These are phyloP conservation scores for Apostichopus leukothele DNA, from an alignment of 53 echinoderm and acorn worm species.

Conservation along the genomic window DNA sequence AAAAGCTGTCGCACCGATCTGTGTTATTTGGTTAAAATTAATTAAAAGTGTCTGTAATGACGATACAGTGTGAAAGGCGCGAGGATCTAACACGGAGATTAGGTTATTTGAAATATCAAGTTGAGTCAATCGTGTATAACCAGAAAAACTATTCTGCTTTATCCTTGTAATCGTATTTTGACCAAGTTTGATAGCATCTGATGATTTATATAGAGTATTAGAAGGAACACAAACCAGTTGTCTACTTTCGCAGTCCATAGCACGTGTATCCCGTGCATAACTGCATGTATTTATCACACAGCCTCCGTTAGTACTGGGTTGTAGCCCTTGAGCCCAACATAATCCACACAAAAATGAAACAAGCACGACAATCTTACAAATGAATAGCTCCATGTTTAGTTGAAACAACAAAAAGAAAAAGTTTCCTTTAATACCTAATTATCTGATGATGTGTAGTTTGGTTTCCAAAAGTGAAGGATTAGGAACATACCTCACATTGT, in stretches of 20 bases:
- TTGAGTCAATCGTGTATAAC: slow-evolving; percentile 56
- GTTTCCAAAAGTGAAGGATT: too few relatives aligned
- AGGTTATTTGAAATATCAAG: slow-evolving; percentile 76
- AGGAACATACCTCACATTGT: too few relatives aligned
- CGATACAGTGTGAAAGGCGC: slow-evolving; percentile 60
- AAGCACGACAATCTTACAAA: not conserved
- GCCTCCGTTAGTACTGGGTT: not conserved
- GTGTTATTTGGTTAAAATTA: slow-evolving; percentile 72
- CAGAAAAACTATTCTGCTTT: slow-evolving; percentile 54
- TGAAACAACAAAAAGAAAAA: too few relatives aligned
- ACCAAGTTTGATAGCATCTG: slow-evolving; percentile 66
- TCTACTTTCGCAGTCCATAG: slow-evolving; percentile 78
- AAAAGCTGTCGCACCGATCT: slow-evolving; percentile 60
- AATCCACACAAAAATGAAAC: not conserved
- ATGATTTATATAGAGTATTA: slow-evolving; percentile 47
- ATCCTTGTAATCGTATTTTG: slow-evolving; percentile 73
- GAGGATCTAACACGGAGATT: slow-evolving; percentile 58
- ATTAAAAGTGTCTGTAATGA: slow-evolving; percentile 56
- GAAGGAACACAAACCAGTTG: slow-evolving; percentile 70
- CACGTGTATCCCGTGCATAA: slow-evolving; percentile 64
- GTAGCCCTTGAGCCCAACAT: not conserved
- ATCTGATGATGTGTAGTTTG: too few relatives aligned
- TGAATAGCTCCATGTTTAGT: too few relatives aligned
- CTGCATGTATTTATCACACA: slow-evolving; percentile 56
- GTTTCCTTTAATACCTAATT: too few relatives aligned